Evolutionary conservation across 2,888 invertebrate genomes (phyloP).

Genomic region (Muschampia staudingeri): DNA sequence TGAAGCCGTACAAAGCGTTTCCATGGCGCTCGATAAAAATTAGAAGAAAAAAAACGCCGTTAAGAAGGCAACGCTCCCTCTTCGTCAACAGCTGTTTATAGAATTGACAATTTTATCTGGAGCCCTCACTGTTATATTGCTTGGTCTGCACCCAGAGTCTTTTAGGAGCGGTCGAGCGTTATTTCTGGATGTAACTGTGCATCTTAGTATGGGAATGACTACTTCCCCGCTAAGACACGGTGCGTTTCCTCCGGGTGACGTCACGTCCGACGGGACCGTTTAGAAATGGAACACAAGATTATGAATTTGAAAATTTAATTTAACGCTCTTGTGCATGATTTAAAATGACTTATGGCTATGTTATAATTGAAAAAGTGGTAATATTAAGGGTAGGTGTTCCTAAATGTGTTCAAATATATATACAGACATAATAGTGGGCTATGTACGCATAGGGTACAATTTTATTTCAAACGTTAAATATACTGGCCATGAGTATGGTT

Average conservation of each 20-base stretch:
- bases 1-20: conserved; percentile 10
- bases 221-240: conserved; percentile 84
- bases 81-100: conserved; percentile 89
- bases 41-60: conserved; percentile 70
- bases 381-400: neutral
- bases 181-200: conserved; percentile 82
- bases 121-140: conserved; percentile 65
- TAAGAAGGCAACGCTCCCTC: conserved; percentile 78
- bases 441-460: no score
- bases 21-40: conserved; percentile 59
- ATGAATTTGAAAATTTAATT: conserved; percentile 52
- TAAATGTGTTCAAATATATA: no score
- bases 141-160: conserved; percentile 21
- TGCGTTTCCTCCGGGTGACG: conserved; percentile 84
- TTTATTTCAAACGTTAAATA: no score
- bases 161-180: conserved; percentile 62
- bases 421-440: no score
- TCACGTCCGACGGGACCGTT: conserved; percentile 79
- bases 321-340: conserved; percentile 13
- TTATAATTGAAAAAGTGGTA: neutral
- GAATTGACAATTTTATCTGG: conserved; percentile 76
- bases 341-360: neutral
- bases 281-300: conserved; percentile 44
- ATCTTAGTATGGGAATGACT: conserved; percentile 84
- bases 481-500: no score